Base-by-base conservation (phyloP, 2,113 vertebrate genomes). In the Parus major region DNA sequence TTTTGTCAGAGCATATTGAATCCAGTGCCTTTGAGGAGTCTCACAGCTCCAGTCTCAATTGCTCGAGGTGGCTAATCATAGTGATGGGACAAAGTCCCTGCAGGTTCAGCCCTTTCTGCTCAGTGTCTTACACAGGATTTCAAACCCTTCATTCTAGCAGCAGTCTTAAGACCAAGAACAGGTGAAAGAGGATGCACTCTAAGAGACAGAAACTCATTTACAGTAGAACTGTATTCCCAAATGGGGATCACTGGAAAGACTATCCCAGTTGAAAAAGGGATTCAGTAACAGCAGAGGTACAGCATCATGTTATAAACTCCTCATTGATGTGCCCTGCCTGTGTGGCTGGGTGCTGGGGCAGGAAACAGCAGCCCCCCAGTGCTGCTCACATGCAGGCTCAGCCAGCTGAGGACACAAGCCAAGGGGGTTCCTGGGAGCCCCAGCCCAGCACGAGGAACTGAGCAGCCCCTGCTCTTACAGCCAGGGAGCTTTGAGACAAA, bases 301-400 rank as follows among this genome's bases (percentile, higher is more conserved):
- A 73, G 39, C 28, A 78, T 20, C 39, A 39, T 3, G 0, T 8
- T 46, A 46, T 29, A 29, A 92, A 35, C 33, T 63, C 16, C n/a
- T 33, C 59, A 25, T 1, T 0, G 0, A 5, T 4, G 33, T 41
- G 23, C 22, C 49, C 25, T 50, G 68, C 17, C 20, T 5, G 23
- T n/a, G 41, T 0, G 0, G 24, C 44, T 42, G 47, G 31, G 31
- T 2, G 7, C 41, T 1, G 3, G 35, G 23, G n/a, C 49, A 56
- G 22, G 27, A 20, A 27, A 50, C 33, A 52, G 16, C 27, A 82
- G 7, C 28, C 8, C 12, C n/a, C 10, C 0, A 2, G 36, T 2
- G 5, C 68, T 65, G 65, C 35, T 33, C 35, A 55, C 15, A 29
- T 0, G 5, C 28, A 35, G 55, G 21, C n/a, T 75, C 6, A 59